Evolutionary conservation across 1,140 invertebrate genomes (phyloP).

Genomic region (Zaprionus africanus): DNA sequence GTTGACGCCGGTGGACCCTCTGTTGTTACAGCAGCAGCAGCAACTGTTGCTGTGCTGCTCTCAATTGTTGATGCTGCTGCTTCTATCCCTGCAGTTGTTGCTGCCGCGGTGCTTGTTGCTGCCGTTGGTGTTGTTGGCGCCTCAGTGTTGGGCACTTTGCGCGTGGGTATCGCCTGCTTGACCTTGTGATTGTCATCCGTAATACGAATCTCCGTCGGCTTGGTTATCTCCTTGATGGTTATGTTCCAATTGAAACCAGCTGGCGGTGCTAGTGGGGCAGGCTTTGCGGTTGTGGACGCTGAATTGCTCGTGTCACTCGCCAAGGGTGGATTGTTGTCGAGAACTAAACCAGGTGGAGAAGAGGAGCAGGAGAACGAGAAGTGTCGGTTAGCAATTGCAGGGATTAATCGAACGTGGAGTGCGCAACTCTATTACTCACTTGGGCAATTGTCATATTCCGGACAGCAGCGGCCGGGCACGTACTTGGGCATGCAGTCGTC

Average conservation of each 20-base stretch:
- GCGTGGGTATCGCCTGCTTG: constrained; percentile 63
- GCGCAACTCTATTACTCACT: constrained; percentile 85
- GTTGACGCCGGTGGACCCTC: constrained; percentile 11
- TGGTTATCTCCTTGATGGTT: constrained; percentile 84
- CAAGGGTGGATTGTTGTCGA: constrained; percentile 70
- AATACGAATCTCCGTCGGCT: constrained; percentile 82
- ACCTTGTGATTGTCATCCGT: constrained; percentile 78
- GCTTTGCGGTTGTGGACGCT: constrained; percentile 44
- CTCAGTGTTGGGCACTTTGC: constrained; percentile 54
- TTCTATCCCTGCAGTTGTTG: constrained; percentile 22
- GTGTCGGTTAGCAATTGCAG: constrained; percentile 4
- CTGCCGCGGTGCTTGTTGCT: constrained; percentile 13
- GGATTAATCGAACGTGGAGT: not conserved
- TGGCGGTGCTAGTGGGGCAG: constrained; percentile 42
- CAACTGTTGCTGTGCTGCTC: constrained; percentile 25
- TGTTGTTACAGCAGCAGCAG: constrained; percentile 34
- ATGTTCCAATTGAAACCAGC: constrained; percentile 78
- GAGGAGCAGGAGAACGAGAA: not conserved
- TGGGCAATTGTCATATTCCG: constrained; percentile 91
- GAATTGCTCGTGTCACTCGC: constrained; percentile 40
- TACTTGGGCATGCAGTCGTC: constrained; percentile 89
- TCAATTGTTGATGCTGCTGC: constrained; percentile 13
- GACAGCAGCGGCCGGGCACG: constrained; percentile 90
- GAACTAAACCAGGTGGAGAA: constrained; percentile 35
- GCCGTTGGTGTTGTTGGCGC: constrained; percentile 32